Evolutionary conservation across 2,888 invertebrate species (phyloP), one percentile per base, ranked within the genome.

Genomic region (Pandemis heparana): DNA sequence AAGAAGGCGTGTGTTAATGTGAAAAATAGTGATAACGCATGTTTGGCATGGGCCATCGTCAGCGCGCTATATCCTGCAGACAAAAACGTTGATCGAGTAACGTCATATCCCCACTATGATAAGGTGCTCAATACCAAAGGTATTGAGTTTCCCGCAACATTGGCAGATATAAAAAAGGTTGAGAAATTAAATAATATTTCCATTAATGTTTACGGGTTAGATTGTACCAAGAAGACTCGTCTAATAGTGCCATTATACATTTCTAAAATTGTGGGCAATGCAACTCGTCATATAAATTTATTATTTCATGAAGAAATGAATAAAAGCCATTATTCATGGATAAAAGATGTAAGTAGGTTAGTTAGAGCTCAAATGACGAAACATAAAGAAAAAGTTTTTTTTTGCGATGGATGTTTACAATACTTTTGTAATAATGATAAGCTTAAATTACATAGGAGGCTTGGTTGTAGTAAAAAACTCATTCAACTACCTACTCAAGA

Each of bases 31-130:
- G 70, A 59, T 46, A 38, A 56, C 23, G 23, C 23, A 23, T 23
- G 23, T 23, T 23, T 23, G 23, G 23, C 23, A 23, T 23, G 23
- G 23, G 39, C 68, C 82, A 83, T 77, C 75, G 79, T 5, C 83
- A 86, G 77, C 80, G 46, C 46, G 5, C 9, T 48, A 12, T 48
- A 48, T 48, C 46, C 46, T 0, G 46, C 46, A 3, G 5, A 10
- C 9, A 48, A 48, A 48, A 48, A 48, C 46, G 1, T 0, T 14
- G 46, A 48, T 14, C 46, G 46, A 1, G 3, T 48, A 1, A 12
- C 46, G 1, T 10, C 46, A 48, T 48, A 48, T 48, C 14, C 46
- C 0, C 10, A 48, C 10, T 48, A 48, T 3, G 14, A 48, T 12
- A 10, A 48, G 5, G 14, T 12, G 14, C 46, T 48, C 10, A 14